phyloP scores from a whole-genome alignment of 2,113 vertebrate species.

The Okapia johnstoni region DNA sequence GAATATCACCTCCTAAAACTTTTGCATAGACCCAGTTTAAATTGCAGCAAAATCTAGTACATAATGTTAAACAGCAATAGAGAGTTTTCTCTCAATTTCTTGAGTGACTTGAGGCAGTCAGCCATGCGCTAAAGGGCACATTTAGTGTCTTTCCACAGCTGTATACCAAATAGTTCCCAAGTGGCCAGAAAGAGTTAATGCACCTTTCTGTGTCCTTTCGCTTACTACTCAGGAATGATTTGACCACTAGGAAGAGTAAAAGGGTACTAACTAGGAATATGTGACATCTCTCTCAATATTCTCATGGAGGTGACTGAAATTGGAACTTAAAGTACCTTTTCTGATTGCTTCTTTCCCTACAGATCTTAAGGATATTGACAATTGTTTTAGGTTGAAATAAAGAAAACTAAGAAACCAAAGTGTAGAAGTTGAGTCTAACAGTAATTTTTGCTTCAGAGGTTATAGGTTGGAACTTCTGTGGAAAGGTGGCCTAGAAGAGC shows the following conservation, averaged over 20 bases:
- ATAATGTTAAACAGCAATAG: not conserved
- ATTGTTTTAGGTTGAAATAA: not conserved
- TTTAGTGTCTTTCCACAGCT: not conserved
- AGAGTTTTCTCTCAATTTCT: not conserved
- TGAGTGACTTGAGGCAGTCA: not conserved
- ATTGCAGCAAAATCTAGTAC: not conserved
- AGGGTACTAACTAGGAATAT: not conserved
- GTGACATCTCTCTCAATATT: not conserved
- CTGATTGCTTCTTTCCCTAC: not conserved
- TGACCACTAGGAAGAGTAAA: not conserved
- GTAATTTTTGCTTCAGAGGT: not conserved
- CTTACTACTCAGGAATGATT: not conserved
- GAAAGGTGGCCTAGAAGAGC: not conserved
- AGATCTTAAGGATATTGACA: constrained; percentile 13
- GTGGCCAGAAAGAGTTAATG: constrained; percentile 22
- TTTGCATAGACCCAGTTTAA: not conserved
- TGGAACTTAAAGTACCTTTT: not conserved
- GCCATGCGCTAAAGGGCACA: not conserved
- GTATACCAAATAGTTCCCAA: not conserved
- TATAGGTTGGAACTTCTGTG: not conserved
- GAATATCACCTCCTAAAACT: not conserved
- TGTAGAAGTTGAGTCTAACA: not conserved
- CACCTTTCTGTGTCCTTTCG: not conserved
- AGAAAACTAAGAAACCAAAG: not conserved
- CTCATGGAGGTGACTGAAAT: not conserved